Evolutionary conservation across 2,888 invertebrate species (phyloP).

Genomic region (Phengaris alcon): DNA sequence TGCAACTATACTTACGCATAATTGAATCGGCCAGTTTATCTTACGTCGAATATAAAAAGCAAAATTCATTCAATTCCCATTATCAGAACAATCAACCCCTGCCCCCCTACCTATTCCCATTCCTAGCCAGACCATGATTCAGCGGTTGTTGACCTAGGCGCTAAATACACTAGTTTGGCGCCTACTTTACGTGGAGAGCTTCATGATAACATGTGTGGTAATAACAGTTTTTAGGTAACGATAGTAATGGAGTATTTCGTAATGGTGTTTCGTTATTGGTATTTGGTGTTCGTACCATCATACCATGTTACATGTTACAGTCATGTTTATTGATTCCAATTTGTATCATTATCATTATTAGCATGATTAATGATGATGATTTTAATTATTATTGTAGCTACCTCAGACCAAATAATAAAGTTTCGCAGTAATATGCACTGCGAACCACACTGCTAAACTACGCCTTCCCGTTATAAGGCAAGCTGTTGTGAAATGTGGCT

Average conservation of each 20-base stretch:
- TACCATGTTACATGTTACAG: not conserved
- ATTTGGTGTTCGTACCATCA: not conserved
- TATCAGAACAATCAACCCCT: conserved; percentile 22
- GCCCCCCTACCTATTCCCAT: not conserved
- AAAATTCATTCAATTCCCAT: too few species aligned
- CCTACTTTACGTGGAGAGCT: not conserved
- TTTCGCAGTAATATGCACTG: too few species aligned
- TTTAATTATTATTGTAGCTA: too few species aligned
- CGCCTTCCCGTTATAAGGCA: too few species aligned
- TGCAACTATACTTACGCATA: too few species aligned
- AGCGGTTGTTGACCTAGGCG: conserved; percentile 18
- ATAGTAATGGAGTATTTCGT: conserved; percentile 1
- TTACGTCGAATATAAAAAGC: not conserved
- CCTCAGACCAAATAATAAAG: too few species aligned
- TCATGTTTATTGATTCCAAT: not conserved
- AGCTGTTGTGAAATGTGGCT: too few species aligned
- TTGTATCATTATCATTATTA: not conserved
- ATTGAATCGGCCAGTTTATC: not conserved
- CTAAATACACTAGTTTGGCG: conserved; percentile 23
- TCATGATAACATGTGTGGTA: not conserved
- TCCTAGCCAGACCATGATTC: not conserved
- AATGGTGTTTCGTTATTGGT: not conserved
- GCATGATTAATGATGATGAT: not conserved
- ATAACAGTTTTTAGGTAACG: conserved; percentile 11
- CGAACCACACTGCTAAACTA: too few species aligned